Base-by-base conservation (phyloP, 2,113 vertebrate species). In the Thamnophis sirtalis region DNA sequence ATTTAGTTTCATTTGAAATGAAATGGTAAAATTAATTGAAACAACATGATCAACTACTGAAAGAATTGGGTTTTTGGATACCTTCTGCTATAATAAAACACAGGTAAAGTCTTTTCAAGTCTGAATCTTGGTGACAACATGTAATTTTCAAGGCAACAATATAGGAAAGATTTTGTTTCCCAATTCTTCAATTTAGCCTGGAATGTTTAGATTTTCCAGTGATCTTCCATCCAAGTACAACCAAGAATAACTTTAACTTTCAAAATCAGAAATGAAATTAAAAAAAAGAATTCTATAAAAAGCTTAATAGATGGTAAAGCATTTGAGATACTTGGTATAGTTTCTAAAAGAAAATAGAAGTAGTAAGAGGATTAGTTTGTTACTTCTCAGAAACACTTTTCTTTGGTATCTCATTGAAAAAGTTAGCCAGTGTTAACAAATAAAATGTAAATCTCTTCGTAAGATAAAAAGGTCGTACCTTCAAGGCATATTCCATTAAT, bases 381-480 rank as follows among this genome's bases (percentile, higher is more conserved):
- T 26, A 88, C 33, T 84, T 56, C 92, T 56, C 89, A 13, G 90
- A n/a, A 51, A 53, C 93, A 92, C 63, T 94, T 91, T 53, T 90
- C n/a, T 94, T 96, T 85, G 89, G 56, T 88, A 93, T 53, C 0
- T 0, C 86, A 63, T 89, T 28, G 86, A 63, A 94, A 94, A 87
- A 92, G 55, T 94, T 94, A 96, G 92, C 33, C 50, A 91, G 90
- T 95, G 89, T 87, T 84, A 84, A 91, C 86, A 50, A 60, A 80
- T 92, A 50, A 38, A 43, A 51, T 26, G 51, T 88, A 9, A 49
- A 17, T 51, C 48, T 55, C 86, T 88, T 6, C 38, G 93, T 93
- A 90, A 86, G 73, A 88, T 86, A 58, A 89, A 84, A 26, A 56
- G 54, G 22, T 85, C 54, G 56, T 84, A 85, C 84, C 54, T 51